Evolutionary conservation across 1,140 invertebrate genomes (phyloP), one percentile per base, ranked within the genome.

Genomic region (Caerostris extrusa): DNA sequence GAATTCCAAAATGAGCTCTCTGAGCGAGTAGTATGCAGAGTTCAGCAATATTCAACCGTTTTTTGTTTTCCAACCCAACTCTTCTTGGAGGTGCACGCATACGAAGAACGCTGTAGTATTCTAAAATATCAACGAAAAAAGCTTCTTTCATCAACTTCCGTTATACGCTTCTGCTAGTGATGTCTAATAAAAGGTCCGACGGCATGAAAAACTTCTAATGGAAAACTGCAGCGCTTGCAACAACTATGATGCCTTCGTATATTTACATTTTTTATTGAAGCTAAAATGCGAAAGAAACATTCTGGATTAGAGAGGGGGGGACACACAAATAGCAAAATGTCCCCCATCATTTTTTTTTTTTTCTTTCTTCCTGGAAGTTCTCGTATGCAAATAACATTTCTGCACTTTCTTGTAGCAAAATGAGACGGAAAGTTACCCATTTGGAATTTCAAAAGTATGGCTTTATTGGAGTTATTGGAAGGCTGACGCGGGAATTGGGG

Each of bases 381-480:
- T 83, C 56, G 82, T 83, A 83, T 83, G 82, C 82, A 83, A 83
- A 83, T 83, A 83, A 17, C 82, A 83, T 83, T 83, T 56, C 82
- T 58, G 8, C 82, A 50, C 71, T 81, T 53, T 56, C 55, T 34
- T 2, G 7, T 87, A 50, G 85, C 19, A 61, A 19, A 83, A 61
- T 87, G 85, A 64, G 58, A 61, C 7, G 12, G 60, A 87, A 87
- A 87, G 34, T 87, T 64, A 61, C 57, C 60, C 87, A 90, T 69
- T 90, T 50, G 64, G 34, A 71, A 56, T 90, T 90, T 56, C 60
- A 61, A 56, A 90, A 50, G 61, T 64, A 71, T n/a, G 64, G 87
- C 67, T 71, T 90, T 90, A 89, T 90, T 90, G 87, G 87, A 71
- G 87, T 90, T 90, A 90, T 90, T 90, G 87, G 87, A 17, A 87